phyloP scores from a whole-genome alignment of 2,113 vertebrate genomes.

The Atrichornis clamosus region DNA sequence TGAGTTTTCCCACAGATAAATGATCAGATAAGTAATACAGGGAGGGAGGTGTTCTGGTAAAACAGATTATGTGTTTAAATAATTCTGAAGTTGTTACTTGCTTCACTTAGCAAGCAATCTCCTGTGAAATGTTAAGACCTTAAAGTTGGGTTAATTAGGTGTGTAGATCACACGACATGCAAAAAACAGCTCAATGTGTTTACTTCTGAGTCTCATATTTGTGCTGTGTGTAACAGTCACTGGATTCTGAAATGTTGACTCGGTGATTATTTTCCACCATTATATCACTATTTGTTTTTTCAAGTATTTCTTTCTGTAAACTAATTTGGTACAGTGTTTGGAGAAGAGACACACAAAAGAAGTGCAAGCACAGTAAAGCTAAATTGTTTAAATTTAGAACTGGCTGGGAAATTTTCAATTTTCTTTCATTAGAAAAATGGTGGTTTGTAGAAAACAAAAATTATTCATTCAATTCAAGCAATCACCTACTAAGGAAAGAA shows the following conservation, averaged over 20 bases:
- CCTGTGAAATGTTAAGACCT: background rate
- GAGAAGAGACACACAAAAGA: conserved; percentile 19
- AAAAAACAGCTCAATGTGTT: background rate
- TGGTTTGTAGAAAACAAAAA: conserved; percentile 27
- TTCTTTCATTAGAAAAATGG: conserved; percentile 25
- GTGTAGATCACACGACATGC: background rate
- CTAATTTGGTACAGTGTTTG: conserved; percentile 21
- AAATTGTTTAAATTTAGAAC: conserved; percentile 47
- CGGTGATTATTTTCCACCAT: background rate
- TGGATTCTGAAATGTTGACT: background rate
- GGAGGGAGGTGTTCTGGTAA: background rate
- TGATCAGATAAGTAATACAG: background rate
- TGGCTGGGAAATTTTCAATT: background rate
- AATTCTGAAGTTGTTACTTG: background rate
- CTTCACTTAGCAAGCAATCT: background rate
- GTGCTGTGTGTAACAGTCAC: background rate
- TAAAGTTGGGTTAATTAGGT: background rate
- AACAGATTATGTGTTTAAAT: background rate
- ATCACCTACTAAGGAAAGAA: background rate
- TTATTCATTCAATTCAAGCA: background rate
- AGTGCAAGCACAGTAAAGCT: conserved; percentile 31
- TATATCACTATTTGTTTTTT: conserved; percentile 7
- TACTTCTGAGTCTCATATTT: background rate
- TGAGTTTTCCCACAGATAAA: background rate
- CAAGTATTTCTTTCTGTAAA: conserved; percentile 21